phyloP scores from a whole-genome alignment of 2,797 vertebrate species.

The Sternotherus odoratus region DNA sequence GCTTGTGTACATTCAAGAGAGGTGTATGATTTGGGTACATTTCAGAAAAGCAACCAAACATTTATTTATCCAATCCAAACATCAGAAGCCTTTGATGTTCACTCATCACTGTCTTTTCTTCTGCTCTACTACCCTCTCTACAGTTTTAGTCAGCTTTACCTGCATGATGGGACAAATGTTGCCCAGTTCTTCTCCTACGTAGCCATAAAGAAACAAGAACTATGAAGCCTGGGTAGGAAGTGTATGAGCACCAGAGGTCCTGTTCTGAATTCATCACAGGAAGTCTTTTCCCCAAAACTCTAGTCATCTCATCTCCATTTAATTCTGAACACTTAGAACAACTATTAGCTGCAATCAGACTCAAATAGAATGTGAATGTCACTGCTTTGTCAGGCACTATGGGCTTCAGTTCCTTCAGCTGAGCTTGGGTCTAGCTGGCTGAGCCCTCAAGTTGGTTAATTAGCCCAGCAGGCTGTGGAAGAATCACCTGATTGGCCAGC shows the following conservation, averaged over 20 bases:
- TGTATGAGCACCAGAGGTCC: neutral
- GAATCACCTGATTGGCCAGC: neutral
- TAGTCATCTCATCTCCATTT: neutral
- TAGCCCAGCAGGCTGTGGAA: neutral
- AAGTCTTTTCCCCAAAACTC: neutral
- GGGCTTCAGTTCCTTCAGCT: neutral
- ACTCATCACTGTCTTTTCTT: neutral
- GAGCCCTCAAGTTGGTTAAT: neutral
- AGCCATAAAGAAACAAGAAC: neutral
- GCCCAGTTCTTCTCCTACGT: neutral
- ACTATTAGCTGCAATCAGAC: constrained; percentile 44
- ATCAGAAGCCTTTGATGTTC: constrained; percentile 8
- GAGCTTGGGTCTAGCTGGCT: neutral
- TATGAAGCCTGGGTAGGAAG: neutral
- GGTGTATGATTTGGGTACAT: neutral
- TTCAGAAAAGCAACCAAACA: neutral
- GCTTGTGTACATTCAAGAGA: neutral
- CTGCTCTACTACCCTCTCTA: neutral
- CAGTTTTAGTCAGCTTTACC: neutral
- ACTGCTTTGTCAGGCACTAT: neutral
- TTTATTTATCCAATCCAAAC: neutral
- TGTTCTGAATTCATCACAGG: neutral
- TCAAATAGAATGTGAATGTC: constrained; percentile 25
- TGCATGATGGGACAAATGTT: neutral
- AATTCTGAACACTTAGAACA: neutral